phyloP scores from a whole-genome alignment of 2,113 vertebrate genomes.

The Sminthopsis crassicaudata region DNA sequence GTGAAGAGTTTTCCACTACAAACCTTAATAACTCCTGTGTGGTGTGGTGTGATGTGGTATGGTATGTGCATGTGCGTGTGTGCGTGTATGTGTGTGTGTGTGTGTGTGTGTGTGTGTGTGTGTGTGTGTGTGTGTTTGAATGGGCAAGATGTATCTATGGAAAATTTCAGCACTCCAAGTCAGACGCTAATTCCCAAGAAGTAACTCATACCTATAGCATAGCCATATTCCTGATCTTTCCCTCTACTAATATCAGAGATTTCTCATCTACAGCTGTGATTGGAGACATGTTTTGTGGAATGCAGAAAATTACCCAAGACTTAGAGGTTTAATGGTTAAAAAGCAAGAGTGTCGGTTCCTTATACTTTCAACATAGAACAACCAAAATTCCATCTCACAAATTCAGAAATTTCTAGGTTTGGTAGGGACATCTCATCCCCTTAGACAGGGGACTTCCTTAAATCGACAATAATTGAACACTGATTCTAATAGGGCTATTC shows the following conservation, averaged over 20 bases:
- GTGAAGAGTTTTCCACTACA: conserved; percentile 61
- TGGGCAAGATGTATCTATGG: conserved; percentile 43
- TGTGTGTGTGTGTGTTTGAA: conserved; percentile 31
- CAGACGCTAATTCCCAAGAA: conserved; percentile 44
- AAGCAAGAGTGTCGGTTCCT: conserved; percentile 27
- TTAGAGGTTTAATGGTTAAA: background rate
- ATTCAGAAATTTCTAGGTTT: background rate
- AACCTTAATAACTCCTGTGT: conserved; percentile 45
- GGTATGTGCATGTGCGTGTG: background rate
- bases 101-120: background rate
- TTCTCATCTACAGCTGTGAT: background rate
- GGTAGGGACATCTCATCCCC: background rate
- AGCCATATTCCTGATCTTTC: conserved; percentile 22
- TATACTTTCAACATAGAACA: background rate
- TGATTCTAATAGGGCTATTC: background rate
- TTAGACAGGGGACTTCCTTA: background rate
- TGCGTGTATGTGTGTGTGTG: background rate
- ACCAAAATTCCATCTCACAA: background rate
- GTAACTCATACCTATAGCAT: conserved; percentile 40
- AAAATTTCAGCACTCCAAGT: conserved; percentile 30
- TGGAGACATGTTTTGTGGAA: conserved; percentile 39
- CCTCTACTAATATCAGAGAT: conserved; percentile 55
- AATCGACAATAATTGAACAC: background rate
- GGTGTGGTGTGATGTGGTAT: background rate
- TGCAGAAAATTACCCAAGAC: conserved; percentile 51